Evolutionary conservation across 1,140 invertebrate species (phyloP), one percentile per base, ranked within the genome.

Genomic region (Notospermus geniculatus): DNA sequence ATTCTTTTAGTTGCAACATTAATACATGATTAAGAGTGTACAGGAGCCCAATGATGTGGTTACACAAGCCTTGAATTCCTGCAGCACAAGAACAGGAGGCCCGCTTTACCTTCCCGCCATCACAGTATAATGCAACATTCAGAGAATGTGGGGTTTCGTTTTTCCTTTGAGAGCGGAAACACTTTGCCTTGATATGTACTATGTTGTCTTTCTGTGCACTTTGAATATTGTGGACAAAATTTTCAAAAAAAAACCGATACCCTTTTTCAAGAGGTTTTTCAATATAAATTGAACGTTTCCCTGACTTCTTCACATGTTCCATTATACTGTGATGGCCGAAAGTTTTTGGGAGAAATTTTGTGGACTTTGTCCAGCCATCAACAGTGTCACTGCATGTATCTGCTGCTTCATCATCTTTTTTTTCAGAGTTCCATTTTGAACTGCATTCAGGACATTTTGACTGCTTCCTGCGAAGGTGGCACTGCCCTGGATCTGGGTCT

Each of bases 121-220:
- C 46, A 50, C 46, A 5, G 46, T 9, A 50, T 23, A 50, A 27
- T 23, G 46, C n/a, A 4, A 50, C 5, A 5, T 23, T 23, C 19
- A 50, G 19, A 5, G n/a, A 23, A n/a, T 50, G 46, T 5, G 46
- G 46, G n/a, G 46, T 50, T n/a, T 50, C 46, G 25, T 50, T 50
- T 19, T 50, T 50, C 9, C 46, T 19, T 50, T 50, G 46, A 27
- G 46, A 50, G n/a, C 46, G 46, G n/a, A 7, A 50, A n/a, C 46
- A 50, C 25, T 50, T 50, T 23, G 19, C 46, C n/a, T 27, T 5
- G n/a, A 50, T 5, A 27, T 23, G 25, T 5, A 50, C 19, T n/a
- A 50, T 4, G 4, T 50, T 4, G 25, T 50, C n/a, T 50, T 5
- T 50, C 5, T 4, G 4, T 4, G 25, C n/a, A 50, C 25, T 7